phyloP scores from a whole-genome alignment of 2,888 invertebrate species.

The Thera obeliscata region DNA sequence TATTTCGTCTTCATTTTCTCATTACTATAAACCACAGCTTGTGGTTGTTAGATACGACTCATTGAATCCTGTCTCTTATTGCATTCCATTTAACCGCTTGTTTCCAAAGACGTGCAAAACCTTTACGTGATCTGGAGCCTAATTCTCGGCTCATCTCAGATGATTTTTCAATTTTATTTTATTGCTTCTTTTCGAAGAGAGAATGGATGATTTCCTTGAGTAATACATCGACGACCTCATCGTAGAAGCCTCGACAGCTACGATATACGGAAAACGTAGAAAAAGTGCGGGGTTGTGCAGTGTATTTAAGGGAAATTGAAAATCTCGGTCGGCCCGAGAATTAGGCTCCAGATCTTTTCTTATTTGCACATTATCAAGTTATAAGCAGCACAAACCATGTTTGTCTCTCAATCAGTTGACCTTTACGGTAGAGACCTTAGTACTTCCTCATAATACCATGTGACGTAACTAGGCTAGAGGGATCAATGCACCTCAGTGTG shows the following conservation, averaged over 20 bases:
- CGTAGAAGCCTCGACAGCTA: no score
- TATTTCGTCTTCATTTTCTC: constrained; percentile 9
- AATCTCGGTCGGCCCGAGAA: no score
- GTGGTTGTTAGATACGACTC: constrained; percentile 18
- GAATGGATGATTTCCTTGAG: no score
- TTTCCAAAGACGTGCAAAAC: not conserved
- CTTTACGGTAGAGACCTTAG: constrained; percentile 19
- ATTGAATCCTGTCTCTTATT: constrained; percentile 7
- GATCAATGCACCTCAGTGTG: constrained; percentile 55
- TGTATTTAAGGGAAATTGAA: no score
- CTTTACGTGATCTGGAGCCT: constrained; percentile 9
- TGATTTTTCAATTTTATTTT: no score
- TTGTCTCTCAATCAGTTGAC: constrained; percentile 15
- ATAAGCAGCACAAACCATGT: not conserved
- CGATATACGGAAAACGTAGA: no score
- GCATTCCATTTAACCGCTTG: constrained; percentile 8
- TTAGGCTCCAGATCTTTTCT: no score
- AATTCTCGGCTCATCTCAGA: no score
- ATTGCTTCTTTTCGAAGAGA: no score
- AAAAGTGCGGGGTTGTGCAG: no score
- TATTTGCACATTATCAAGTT: not conserved
- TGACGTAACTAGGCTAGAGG: constrained; percentile 49
- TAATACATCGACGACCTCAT: no score
- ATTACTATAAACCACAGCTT: constrained; percentile 7
- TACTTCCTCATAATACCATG: constrained; percentile 24